Evolutionary conservation across 2,888 invertebrate genomes (phyloP).

Genomic region (Spisula solida): DNA sequence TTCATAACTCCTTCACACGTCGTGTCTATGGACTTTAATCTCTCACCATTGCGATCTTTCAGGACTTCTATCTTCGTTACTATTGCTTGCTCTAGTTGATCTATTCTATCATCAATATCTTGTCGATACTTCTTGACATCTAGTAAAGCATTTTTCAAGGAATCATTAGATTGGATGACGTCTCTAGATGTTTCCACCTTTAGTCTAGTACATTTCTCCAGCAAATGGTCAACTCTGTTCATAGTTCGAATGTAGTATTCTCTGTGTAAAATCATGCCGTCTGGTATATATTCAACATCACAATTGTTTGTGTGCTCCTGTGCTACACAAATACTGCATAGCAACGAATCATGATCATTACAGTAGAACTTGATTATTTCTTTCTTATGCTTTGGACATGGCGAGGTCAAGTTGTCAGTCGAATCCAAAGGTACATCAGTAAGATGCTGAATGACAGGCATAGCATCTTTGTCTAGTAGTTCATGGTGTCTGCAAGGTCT

Average conservation of each 20-base stretch:
- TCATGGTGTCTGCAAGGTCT: background rate
- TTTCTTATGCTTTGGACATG: background rate
- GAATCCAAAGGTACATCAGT: background rate
- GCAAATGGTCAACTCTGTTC: background rate
- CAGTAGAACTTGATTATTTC: conserved; percentile 4
- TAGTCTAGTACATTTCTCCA: background rate
- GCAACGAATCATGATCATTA: background rate
- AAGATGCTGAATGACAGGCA: background rate
- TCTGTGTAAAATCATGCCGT: background rate
- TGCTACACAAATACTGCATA: conserved; percentile 15
- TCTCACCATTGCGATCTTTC: background rate
- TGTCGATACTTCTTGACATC: background rate
- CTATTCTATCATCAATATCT: conserved; percentile 4
- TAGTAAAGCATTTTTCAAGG: background rate
- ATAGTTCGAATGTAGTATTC: background rate
- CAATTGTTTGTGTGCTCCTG: background rate
- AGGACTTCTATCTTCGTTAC: background rate
- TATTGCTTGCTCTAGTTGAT: background rate
- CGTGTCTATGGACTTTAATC: background rate
- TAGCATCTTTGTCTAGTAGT: background rate
- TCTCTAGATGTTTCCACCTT: background rate
- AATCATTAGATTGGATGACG: background rate
- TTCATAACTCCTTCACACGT: background rate
- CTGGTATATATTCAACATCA: background rate
- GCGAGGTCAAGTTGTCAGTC: background rate